Conservation (phyloP, 2,797 vertebrate genomes). For the Pipistrellus nathusii region DNA sequence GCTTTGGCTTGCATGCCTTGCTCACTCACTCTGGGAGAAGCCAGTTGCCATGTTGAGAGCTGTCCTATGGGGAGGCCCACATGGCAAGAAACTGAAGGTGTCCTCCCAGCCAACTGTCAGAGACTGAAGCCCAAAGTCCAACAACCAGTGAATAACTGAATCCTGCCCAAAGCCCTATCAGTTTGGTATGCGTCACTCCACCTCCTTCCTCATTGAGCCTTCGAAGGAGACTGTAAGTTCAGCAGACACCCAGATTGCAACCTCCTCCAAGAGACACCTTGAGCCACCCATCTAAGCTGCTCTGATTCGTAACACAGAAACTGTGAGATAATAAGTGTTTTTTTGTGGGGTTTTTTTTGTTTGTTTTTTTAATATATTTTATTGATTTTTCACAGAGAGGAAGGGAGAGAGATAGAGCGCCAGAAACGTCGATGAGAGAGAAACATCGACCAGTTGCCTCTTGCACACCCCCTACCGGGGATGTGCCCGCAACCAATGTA, state of each 20-base stretch:
- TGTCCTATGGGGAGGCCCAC: not conserved
- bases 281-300: not conserved
- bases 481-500: too few relatives aligned
- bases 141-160: not conserved
- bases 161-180: not conserved
- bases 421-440: too few relatives aligned
- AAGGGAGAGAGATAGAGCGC: too few relatives aligned
- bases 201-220: not conserved
- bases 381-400: too few relatives aligned
- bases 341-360: too few relatives aligned
- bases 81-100: not conserved
- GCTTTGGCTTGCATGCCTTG: not conserved
- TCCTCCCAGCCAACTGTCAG: not conserved
- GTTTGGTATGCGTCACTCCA: too few relatives aligned
- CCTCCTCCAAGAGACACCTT: not conserved
- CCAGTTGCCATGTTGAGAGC: not conserved
- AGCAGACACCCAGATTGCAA: not conserved
- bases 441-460: too few relatives aligned
- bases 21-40: not conserved
- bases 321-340: not conserved
- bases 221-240: not conserved
- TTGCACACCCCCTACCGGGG: too few relatives aligned
- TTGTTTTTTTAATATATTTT: too few relatives aligned
- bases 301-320: not conserved
- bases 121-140: not conserved